These are phyloP conservation scores for Uloborus diversus DNA, from an alignment of 1,140 invertebrate species.

Conservation along the genomic window DNA sequence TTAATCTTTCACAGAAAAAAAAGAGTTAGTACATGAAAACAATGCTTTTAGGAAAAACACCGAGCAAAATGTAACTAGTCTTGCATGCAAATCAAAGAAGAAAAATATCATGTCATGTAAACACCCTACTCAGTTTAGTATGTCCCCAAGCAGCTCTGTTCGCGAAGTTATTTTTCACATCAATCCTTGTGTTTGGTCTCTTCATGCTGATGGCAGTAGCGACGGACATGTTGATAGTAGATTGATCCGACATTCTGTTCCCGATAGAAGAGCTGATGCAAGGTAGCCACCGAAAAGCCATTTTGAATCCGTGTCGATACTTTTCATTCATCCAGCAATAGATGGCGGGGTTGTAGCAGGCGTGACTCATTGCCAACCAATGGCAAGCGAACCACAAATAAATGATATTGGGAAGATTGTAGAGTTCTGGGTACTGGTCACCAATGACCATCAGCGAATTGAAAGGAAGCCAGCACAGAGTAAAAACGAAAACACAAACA, in stretches of 20 bases:
- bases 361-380: conserved; percentile 90
- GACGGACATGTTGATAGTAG: conserved; percentile 14
- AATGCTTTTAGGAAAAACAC: too few relatives aligned
- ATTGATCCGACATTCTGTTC: background rate
- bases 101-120: too few relatives aligned
- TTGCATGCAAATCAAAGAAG: too few relatives aligned
- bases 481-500: conserved; percentile 67
- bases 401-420: conserved; percentile 66
- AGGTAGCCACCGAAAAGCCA: conserved; percentile 39
- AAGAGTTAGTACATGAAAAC: too few relatives aligned
- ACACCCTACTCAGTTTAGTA: conserved; percentile 1
- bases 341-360: conserved; percentile 92
- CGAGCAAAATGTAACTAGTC: too few relatives aligned
- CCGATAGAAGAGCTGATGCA: background rate
- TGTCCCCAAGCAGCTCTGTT: conserved; percentile 32
- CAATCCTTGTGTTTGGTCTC: background rate
- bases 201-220: conserved; percentile 27
- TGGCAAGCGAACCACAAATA: conserved; percentile 81
- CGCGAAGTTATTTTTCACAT: background rate
- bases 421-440: conserved; percentile 62
- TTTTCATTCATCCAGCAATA: conserved; percentile 91
- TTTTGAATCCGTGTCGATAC: conserved; percentile 72
- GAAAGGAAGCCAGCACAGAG: conserved; percentile 68
- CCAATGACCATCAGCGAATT: conserved; percentile 64
- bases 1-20: too few relatives aligned